Evolutionary conservation across 1,140 invertebrate species (phyloP), one percentile per base, ranked within the genome.

Genomic region (Drosophila trapezifrons): DNA sequence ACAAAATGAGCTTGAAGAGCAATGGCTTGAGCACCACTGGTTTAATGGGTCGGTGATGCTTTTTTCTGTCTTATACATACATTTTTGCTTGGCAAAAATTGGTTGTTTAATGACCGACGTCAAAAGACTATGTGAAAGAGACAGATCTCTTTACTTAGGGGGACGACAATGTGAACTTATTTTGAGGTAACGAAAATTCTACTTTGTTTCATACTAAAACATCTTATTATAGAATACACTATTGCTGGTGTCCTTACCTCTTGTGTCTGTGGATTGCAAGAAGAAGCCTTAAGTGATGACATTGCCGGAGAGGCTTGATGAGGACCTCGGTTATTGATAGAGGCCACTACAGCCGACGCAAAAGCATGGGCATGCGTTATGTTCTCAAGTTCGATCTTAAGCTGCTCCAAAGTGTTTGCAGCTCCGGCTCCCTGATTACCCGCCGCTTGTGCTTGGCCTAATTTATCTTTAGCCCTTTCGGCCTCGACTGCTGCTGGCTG

Each of bases 371-470:
- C 93, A 58, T 93, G 92, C 64, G 93, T 93, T 52, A 94, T 92
- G 62, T 93, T 93, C 63, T 94, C 93, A n/a, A 94, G 76, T 57
- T 93, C 93, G 57, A 93, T 94, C 82, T 94, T 93, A 3, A 94
- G 72, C 62, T 93, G 93, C 64, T 93, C 93, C 43, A 94, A 81
- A 8, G 93, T 93, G 58, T 93, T 93, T 38, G 93, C 93, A 45
- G 92, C 91, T 35, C 67, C 66, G 59, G 93, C 89, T 4, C 92
- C 92, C 58, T 80, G 78, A 20, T 45, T 47, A 20, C 55, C 40
- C 10, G 62, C 49, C 37, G 49, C 51, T 15, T 84, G 75, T 22
- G 45, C 55, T 17, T 84, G 75, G 10, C 43, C 71, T n/a, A 46
- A 63, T 15, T 57, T 60, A 49, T 86, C 83, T 17, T 83, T 83